A percentile compares a stretch with the other conserved stretches of the same genome.
phyloP scores from a whole-genome alignment of 2,888 invertebrate species.

The Tanypteryx hageni region DNA sequence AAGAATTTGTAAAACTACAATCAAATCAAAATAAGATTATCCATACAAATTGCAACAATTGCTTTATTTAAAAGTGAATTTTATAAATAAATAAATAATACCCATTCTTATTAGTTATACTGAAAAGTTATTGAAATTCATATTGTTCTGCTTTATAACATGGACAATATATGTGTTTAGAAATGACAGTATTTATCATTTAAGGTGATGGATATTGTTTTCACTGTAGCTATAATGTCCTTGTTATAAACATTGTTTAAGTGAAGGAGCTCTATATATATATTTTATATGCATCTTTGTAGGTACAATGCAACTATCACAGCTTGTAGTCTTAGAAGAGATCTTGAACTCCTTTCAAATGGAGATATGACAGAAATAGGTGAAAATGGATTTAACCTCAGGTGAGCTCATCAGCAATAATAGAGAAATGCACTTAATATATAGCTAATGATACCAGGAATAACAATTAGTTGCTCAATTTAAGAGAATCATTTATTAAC shows the following conservation, averaged over 20 bases:
- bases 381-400: constrained; percentile 72
- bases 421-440: not conserved
- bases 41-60: not conserved
- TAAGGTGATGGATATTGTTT: too few relatives aligned
- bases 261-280: too few relatives aligned
- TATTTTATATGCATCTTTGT: not conserved
- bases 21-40: not conserved
- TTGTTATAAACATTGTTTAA: too few relatives aligned
- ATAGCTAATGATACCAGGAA: not conserved
- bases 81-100: not conserved
- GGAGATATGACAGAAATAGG: constrained; percentile 76
- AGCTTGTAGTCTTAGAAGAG: constrained; percentile 74
- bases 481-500: too few relatives aligned
- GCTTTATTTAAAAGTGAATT: not conserved
- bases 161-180: too few relatives aligned
- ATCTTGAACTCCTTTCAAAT: constrained; percentile 74
- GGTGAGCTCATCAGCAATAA: constrained; percentile 14
- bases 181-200: too few relatives aligned
- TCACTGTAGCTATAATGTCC: too few relatives aligned
- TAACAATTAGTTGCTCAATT: not conserved
- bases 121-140: too few relatives aligned
- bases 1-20: too few relatives aligned
- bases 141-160: too few relatives aligned
- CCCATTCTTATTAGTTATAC: not conserved
- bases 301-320: constrained; percentile 75